Conservation (phyloP, 2,797 vertebrate species). For the Clarias platycephalus region DNA sequence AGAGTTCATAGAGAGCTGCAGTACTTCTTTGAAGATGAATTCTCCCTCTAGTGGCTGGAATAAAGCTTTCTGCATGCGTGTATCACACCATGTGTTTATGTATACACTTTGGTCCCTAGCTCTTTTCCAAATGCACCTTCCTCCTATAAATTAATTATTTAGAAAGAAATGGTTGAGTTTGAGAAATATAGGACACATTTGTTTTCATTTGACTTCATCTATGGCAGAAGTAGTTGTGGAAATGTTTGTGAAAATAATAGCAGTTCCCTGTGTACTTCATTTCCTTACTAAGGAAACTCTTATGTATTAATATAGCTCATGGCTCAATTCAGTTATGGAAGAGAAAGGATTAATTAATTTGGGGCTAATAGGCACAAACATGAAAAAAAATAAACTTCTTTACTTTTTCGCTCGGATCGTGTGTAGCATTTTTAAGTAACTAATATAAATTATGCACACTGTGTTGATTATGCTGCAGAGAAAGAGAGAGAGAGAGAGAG, state of each 20-base stretch:
- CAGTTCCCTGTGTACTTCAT: slow-evolving; percentile 71
- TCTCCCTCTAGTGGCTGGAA: slow-evolving; percentile 75
- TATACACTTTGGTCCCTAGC: neutral
- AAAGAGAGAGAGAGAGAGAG: slow-evolving; percentile 70
- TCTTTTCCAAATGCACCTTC: slow-evolving; percentile 20
- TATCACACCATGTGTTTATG: neutral
- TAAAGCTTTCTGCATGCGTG: slow-evolving; percentile 41
- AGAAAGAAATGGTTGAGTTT: slow-evolving; percentile 27
- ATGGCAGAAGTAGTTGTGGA: slow-evolving; percentile 69
- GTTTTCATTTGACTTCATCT: slow-evolving; percentile 47
- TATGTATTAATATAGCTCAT: slow-evolving; percentile 79
- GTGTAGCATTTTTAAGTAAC: slow-evolving; percentile 77
- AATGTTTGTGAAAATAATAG: slow-evolving; percentile 81
- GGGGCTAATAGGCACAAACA: slow-evolving; percentile 87
- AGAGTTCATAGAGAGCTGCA: slow-evolving; percentile 21
- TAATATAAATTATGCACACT: slow-evolving; percentile 83
- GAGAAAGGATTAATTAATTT: slow-evolving; percentile 82
- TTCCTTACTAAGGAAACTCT: slow-evolving; percentile 73
- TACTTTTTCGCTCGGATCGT: slow-evolving; percentile 77
- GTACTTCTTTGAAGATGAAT: slow-evolving; percentile 56
- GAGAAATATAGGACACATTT: slow-evolving; percentile 59
- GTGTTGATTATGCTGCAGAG: slow-evolving; percentile 78
- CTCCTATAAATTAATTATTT: slow-evolving; percentile 14
- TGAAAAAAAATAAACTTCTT: slow-evolving; percentile 82
- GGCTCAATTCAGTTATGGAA: slow-evolving; percentile 76